Base-by-base conservation (phyloP, 2,797 vertebrate species). In the Helicolenus hilgendorfi region DNA sequence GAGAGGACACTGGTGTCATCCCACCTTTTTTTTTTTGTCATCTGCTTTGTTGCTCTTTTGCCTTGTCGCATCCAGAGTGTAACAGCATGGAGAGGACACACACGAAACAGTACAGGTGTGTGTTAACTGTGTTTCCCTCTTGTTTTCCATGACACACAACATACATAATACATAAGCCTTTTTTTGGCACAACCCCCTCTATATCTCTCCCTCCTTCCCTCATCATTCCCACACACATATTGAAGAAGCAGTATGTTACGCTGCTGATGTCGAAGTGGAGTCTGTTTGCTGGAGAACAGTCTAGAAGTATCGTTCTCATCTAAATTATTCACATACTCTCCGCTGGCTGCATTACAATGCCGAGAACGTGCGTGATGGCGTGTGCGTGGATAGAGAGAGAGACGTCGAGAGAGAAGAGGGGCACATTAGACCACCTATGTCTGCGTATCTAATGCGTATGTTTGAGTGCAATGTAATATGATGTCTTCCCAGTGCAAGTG, bases 301-400 rank as follows among this genome's bases (percentile, higher is more conserved):
- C 95, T 88, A 79, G 92, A 97, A 95, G 89, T 90, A 92, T 93
- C 76, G 36, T 78, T 86, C 87, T 82, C 71, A 49, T 92, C 90
- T 97, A 94, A 96, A 97, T 97, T 92, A 96, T 97, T 96, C 91
- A 97, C 91, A 59, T 68, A 55, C 81, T 55, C 86, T 83, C 75
- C 2, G 14, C 85, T 71, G 87, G 89, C 92, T 83, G 91, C 91
- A 88, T 93, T 88, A 91, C 92, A 90, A 92, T 77, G 83, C 71
- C 67, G 88, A 87, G 76, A 85, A 80, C 4, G 77, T 87, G 88
- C 31, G 15, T 67, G 86, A 20, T 13, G 63, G 33, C 13, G n/a
- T 64, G 77, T 38, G 79, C n/a, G 29, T 29, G 77, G 72, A 53
- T 22, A 3, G 67, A 87, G 73, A 81, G 60, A 45, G 41, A 45